Evolutionary conservation across 2,888 invertebrate species (phyloP), one percentile per base, ranked within the genome.

Genomic region (Monochamus alternatus): DNA sequence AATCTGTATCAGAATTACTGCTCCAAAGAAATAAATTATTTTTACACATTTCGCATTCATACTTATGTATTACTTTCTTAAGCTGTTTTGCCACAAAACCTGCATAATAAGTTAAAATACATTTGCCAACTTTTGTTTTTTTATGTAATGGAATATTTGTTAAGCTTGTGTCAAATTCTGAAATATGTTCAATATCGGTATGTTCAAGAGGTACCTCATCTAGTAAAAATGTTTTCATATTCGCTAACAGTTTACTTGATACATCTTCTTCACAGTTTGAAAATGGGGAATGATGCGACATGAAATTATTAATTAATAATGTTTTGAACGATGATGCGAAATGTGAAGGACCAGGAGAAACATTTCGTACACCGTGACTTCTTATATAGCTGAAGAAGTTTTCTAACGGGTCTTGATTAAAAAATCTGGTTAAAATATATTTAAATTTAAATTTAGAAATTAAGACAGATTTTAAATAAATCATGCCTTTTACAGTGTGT

Each of bases 351-450:
- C n/a, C n/a, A n/a, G n/a, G n/a, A n/a, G n/a, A n/a, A n/a, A n/a
- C n/a, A n/a, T n/a, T n/a, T n/a, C n/a, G n/a, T n/a, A n/a, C n/a
- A n/a, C n/a, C n/a, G n/a, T n/a, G n/a, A 38, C 62, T 66, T 51
- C 79, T 55, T 10, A 80, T 67, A 55, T 47, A 38, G 3, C 75
- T 73, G 55, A 81, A 80, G 62, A 74, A 80, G 59, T 76, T 80
- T 66, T 79, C 79, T 43, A 81, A 59, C 5, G 76, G 58, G 64
- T 81, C 81, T 47, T 81, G 81, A 51, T 81, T 77, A 0, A 81
- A 59, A 44, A 55, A 51, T 65, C 80, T 47, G 10, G 77, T 60
- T 22, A 68, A 31, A 8, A 60, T 60, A 60, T 30, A 60, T 60
- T 22, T 60, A 30, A 44, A n/a, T 59, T 62, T 63, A 5, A 38